phyloP scores from a whole-genome alignment of 2,113 vertebrate genomes.

The Sapayoa aenigma region DNA sequence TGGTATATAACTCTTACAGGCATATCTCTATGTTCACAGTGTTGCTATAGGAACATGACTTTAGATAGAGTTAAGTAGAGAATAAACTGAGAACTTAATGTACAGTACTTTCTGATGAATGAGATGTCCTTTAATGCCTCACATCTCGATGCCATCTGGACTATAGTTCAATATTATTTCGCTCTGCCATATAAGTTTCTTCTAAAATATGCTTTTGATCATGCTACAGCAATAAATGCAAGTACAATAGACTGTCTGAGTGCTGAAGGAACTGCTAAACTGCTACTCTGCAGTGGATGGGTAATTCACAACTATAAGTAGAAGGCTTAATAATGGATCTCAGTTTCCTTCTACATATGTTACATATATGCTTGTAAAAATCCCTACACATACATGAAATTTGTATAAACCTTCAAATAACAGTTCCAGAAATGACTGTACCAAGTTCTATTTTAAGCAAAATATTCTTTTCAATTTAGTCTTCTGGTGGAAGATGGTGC shows the following conservation, averaged over 20 bases:
- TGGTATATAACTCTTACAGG: not conserved
- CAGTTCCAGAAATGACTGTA: not conserved
- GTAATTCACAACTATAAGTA: not conserved
- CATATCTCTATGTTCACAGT: not conserved
- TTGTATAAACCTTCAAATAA: not conserved
- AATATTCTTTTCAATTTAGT: not conserved
- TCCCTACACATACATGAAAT: not conserved
- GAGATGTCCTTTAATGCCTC: not conserved
- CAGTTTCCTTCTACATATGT: not conserved
- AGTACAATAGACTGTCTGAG: not conserved
- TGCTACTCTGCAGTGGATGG: not conserved
- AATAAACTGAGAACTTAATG: constrained; percentile 15
- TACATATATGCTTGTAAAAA: not conserved
- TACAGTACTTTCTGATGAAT: constrained; percentile 4
- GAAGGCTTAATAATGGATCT: not conserved
- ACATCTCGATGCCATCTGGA: constrained; percentile 23
- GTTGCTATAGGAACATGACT: constrained; percentile 55
- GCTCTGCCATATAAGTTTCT: not conserved
- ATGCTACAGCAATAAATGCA: not conserved
- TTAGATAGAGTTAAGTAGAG: not conserved
- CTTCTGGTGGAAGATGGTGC: not conserved
- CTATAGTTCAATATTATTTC: not conserved
- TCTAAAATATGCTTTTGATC: not conserved
- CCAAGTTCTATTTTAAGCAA: not conserved
- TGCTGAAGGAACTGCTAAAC: not conserved